phyloP scores from a whole-genome alignment of 2,888 invertebrate genomes.

The Helicoverpa assulta region DNA sequence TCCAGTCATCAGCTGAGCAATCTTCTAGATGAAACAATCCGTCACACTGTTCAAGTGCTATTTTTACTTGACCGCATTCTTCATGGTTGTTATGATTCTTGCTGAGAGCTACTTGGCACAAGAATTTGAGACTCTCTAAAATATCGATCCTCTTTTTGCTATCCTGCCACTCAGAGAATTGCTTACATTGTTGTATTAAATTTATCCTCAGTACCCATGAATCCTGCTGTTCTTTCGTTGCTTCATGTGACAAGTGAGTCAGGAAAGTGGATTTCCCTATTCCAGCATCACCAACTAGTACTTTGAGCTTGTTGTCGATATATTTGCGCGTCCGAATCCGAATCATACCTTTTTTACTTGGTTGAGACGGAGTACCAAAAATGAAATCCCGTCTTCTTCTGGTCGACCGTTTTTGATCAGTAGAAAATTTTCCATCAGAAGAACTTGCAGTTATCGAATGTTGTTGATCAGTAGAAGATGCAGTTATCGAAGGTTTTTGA shows the following conservation, averaged over 20 bases:
- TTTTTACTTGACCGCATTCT: neutral
- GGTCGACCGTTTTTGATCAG: too few species aligned
- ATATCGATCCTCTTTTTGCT: conserved; percentile 4
- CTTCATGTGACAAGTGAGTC: conserved; percentile 41
- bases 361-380: too few species aligned
- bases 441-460: too few species aligned
- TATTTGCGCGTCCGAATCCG: too few species aligned
- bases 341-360: too few species aligned
- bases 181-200: conserved; percentile 30
- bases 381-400: too few species aligned
- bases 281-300: conserved; percentile 41
- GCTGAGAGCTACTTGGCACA: conserved; percentile 16
- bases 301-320: conserved; percentile 8
- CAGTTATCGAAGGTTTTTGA: too few species aligned
- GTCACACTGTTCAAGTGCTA: conserved; percentile 1
- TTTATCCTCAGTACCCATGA: conserved; percentile 51
- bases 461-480: too few species aligned
- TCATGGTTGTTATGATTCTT: neutral
- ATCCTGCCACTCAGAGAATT: conserved; percentile 35
- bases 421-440: too few species aligned
- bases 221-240: conserved; percentile 21
- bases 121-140: conserved; percentile 13
- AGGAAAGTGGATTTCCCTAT: conserved; percentile 58
- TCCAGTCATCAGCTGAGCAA: conserved; percentile 12
- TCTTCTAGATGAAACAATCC: conserved; percentile 3